Conservation (phyloP, 2,888 invertebrate genomes). For the Tinea semifulvella region DNA sequence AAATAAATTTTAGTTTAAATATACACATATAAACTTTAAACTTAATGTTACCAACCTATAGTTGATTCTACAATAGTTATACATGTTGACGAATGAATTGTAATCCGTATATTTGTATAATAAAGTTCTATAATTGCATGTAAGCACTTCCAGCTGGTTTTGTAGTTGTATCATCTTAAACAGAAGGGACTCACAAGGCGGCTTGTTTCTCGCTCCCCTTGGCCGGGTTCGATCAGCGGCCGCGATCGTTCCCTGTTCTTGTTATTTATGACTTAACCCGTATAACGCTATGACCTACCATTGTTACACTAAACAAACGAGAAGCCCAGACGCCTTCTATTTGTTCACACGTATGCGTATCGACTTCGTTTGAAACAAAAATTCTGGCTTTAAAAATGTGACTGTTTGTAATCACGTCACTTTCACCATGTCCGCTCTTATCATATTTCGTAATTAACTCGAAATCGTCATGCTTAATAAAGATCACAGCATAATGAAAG, state of each 20-base stretch:
- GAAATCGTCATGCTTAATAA: conserved; percentile 2
- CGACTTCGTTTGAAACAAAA: background rate
- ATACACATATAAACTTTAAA: no score
- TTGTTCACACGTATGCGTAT: conserved; percentile 1
- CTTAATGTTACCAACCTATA: no score
- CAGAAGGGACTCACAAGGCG: conserved; percentile 9
- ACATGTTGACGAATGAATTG: no score
- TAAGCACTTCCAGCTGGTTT: background rate
- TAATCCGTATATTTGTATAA: no score
- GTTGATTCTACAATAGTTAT: no score
- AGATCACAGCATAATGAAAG: conserved; percentile 7
- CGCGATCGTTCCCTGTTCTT: conserved; percentile 30
- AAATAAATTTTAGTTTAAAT: no score
- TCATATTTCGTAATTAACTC: conserved; percentile 9
- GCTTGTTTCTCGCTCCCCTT: conserved; percentile 9
- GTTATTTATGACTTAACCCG: conserved; percentile 45
- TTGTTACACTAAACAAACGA: conserved; percentile 28
- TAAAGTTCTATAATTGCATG: background rate
- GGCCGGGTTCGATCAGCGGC: conserved; percentile 29
- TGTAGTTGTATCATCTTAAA: conserved; percentile 1
- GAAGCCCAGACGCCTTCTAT: conserved; percentile 13
- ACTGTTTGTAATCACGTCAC: conserved; percentile 9
- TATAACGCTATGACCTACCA: conserved; percentile 38
- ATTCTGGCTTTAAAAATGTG: conserved; percentile 6
- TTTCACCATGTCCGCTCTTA: conserved; percentile 12